These are phyloP conservation scores for Orius laevigatus DNA, from an alignment of 1,140 invertebrate genomes.

Conservation along the genomic window DNA sequence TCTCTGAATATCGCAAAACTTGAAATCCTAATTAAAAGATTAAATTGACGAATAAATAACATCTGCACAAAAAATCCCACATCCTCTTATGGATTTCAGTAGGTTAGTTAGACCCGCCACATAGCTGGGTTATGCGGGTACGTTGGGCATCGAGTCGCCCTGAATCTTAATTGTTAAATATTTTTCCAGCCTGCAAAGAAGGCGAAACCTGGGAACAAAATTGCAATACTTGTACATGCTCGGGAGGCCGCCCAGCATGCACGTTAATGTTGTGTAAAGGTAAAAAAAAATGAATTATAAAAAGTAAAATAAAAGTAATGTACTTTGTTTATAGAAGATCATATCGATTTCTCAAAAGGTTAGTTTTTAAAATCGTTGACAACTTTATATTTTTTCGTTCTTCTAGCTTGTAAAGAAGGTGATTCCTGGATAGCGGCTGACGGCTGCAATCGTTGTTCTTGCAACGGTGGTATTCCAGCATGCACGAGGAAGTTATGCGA, in stretches of 20 bases:
- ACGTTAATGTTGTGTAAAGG: background rate
- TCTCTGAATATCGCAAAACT: too few relatives aligned
- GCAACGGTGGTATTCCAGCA: background rate
- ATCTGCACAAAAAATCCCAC: too few relatives aligned
- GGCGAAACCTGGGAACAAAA: constrained; percentile 3
- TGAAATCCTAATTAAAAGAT: too few relatives aligned
- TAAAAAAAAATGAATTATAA: background rate
- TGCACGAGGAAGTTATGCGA: constrained; percentile 2
- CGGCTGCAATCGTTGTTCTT: constrained; percentile 3
- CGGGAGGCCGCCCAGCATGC: background rate
- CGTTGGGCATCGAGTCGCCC: too few relatives aligned
- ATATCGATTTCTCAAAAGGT: background rate
- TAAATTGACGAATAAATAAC: too few relatives aligned
- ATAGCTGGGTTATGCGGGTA: too few relatives aligned
- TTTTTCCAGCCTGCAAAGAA: constrained; percentile 5
- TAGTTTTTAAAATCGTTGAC: background rate
- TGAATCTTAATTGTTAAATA: too few relatives aligned
- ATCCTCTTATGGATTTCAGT: too few relatives aligned
- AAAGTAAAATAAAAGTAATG: background rate
- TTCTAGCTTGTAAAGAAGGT: background rate
- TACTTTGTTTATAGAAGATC: background rate
- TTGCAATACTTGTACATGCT: background rate
- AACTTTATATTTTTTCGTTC: background rate
- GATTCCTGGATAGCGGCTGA: background rate
- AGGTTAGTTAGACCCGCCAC: too few relatives aligned